Evolutionary conservation across 2,797 vertebrate genomes (phyloP), one percentile per base, ranked within the genome.

Genomic region (Pangasius djambal): DNA sequence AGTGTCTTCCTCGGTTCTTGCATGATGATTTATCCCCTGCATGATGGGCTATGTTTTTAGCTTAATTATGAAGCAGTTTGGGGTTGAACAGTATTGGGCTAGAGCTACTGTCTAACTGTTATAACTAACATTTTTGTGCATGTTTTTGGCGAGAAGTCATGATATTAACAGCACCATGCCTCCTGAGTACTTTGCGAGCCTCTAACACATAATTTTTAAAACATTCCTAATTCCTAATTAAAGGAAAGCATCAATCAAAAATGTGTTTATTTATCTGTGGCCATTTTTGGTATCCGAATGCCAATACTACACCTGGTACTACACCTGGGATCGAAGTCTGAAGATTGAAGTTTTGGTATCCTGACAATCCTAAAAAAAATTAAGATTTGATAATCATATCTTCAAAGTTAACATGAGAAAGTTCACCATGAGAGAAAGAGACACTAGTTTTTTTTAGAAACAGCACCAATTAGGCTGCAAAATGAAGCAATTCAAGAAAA

Each of bases 401-500:
- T 86, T 61, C 13, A 75, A 83, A 57, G 22, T 72, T 61, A 37
- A n/a, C 25, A 57, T 59, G 2, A 18, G 69, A 75, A 40, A 44
- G 22, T 59, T 61, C n/a, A 18, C 34, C 40, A 18, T 0, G 13
- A 61, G 28, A 61, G 15, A 61, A 13, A 25, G 4, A 28, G 1
- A 57, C 20, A 4, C 2, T 16, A 10, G 15, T 78, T 34, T 31
- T 48, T 81, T 83, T 44, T 7, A 40, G 79, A 40, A 83, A 61
- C 4, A 28, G 20, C 31, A 75, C 34, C 63, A 86, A 61, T 70
- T 57, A 86, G 52, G 52, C 85, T 59, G 69, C 57, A 37, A 75
- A 77, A 86, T 44, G 20, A 48, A 72, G 15, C 7, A n/a, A 63
- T 40, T 77, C 52, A 40, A 86, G 70, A 34, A 31, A 61, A 63